Percentiles rank a stretch among this genome's conserved stretches.
Conservation (phyloP, 1,140 invertebrate species). For the Panagrolaimus sp. region DNA sequence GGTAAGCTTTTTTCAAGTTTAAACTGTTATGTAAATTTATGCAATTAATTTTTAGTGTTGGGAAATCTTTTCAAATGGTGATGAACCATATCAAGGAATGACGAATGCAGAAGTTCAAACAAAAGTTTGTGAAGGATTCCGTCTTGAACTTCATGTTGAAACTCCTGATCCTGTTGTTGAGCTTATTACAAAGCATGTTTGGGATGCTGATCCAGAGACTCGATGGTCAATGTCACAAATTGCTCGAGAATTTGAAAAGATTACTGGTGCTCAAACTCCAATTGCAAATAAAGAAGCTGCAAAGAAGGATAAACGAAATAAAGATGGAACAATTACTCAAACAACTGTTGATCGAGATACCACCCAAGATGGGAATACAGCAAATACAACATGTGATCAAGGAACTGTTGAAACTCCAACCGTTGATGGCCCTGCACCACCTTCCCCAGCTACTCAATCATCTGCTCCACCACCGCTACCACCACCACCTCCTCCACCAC, state of each 20-base stretch:
- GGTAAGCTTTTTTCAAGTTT: neutral
- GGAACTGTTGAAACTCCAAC: neutral
- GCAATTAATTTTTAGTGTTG: constrained; percentile 13
- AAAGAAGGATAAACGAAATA: constrained; percentile 2
- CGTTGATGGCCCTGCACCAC: too few species aligned
- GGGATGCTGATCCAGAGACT: constrained; percentile 21
- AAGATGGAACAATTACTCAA: neutral
- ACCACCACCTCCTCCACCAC: too few species aligned
- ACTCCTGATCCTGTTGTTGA: constrained; percentile 22
- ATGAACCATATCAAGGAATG: constrained; percentile 19
- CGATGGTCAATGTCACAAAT: constrained; percentile 23
- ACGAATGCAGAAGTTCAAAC: constrained; percentile 21
- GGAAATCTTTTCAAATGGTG: constrained; percentile 20
- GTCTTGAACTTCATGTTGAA: constrained; percentile 25
- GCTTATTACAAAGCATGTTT: constrained; percentile 15
- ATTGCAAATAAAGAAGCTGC: constrained; percentile 11
- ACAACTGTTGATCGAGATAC: neutral
- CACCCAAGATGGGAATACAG: neutral
- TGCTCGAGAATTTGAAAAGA: constrained; percentile 15
- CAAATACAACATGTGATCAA: neutral
- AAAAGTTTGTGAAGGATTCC: constrained; percentile 26
- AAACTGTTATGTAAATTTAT: neutral
- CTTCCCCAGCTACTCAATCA: too few species aligned
- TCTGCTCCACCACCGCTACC: too few species aligned
- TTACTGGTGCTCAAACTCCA: constrained; percentile 14